Evolutionary conservation across 2,797 vertebrate species (phyloP), one percentile per base, ranked within the genome.

Genomic region (Poeciliopsis presidionis): DNA sequence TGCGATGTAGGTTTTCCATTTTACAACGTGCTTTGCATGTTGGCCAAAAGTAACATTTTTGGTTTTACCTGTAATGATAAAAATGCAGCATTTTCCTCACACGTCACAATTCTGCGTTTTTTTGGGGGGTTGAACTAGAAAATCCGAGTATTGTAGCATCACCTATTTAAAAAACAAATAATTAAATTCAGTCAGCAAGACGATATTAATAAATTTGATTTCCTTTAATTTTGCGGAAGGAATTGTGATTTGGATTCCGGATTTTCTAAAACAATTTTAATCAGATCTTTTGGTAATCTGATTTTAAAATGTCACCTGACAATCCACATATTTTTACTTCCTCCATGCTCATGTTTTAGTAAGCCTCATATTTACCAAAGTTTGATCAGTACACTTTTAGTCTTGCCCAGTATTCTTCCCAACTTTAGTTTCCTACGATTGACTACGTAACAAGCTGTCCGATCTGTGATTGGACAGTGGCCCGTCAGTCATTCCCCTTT

Each of bases 381-480:
- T 43, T 69, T n/a, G 11, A 69, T 69, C 18, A 25, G 13, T 69
- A 25, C 7, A 43, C 2, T 22, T 67, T 41, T 39, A 12, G 22
- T 41, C 63, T 41, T 5, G 1, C 18, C 13, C 71, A 53, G 28
- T 9, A 0, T 73, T 14, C 47, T 36, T 47, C 59, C 13, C 36
- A 41, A 36, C 46, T 47, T 77, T 71, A 43, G 39, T 61, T 61
- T 14, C 45, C 39, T 51, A 81, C 79, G 83, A 36, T 61, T 57
- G 7, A 41, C 39, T 47, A 84, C 80, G 84, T 76, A 2, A 84
- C 12, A 22, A 39, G 22, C 1, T 25, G 0, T 0, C 55, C 0
- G 75, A 75, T 43, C 83, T 81, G 53, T 88, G 91, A 94, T 95
- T 95, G 90, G 94, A 14, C 13, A 20, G 0, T 1, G 3, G 16